Evolutionary conservation across 2,113 vertebrate genomes (phyloP).

Genomic region (Alethe castanea): DNA sequence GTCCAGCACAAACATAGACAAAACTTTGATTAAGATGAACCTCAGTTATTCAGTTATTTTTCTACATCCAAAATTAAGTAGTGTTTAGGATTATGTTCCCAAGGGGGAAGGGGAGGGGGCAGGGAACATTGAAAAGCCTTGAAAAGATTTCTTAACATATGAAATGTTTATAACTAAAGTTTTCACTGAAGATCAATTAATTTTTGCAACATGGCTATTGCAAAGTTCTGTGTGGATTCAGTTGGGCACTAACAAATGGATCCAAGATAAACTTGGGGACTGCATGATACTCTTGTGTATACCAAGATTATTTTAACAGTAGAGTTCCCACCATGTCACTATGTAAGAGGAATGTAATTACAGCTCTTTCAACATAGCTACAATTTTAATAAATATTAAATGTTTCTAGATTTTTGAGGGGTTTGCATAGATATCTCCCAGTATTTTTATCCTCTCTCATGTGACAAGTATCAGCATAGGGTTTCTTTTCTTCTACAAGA

Average conservation of each 20-base stretch:
- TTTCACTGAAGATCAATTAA: neutral
- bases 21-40: neutral
- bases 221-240: neutral
- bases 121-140: neutral
- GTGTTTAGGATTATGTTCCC: neutral
- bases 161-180: neutral
- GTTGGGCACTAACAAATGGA: neutral
- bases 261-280: neutral
- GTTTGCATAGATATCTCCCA: neutral
- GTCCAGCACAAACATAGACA: neutral
- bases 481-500: neutral
- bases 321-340: neutral
- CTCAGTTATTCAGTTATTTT: neutral
- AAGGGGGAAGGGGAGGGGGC: fast-evolving
- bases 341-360: neutral
- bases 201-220: neutral
- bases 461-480: neutral
- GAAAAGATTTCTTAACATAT: neutral
- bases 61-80: neutral
- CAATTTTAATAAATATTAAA: neutral
- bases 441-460: neutral
- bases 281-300: neutral
- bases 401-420: neutral
- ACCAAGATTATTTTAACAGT: neutral
- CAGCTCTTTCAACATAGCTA: neutral